Conservation (phyloP, 2,888 invertebrate genomes). For the Phortica okadai region DNA sequence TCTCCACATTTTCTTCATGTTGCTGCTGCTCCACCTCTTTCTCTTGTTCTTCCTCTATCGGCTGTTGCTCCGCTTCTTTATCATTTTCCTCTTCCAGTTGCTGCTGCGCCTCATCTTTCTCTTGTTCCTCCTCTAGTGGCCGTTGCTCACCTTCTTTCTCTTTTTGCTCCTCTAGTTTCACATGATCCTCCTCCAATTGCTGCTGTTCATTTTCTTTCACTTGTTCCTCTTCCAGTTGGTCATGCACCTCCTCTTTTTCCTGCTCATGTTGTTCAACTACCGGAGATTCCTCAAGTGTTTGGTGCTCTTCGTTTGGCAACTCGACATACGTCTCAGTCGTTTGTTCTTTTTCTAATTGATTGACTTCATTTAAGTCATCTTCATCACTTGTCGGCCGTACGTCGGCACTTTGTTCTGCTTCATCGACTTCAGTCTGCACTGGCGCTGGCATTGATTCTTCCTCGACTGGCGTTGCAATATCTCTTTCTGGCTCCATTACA, state of each 20-base stretch:
- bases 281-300: background rate
- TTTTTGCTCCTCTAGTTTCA: conserved; percentile 7
- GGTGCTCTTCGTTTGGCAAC: background rate
- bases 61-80: background rate
- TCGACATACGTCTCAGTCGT: conserved; percentile 9
- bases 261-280: background rate
- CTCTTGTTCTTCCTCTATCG: background rate
- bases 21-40: conserved; percentile 25
- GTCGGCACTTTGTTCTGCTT: conserved; percentile 64
- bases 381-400: conserved; percentile 64
- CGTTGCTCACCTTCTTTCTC: background rate
- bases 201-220: conserved; percentile 35
- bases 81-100: conserved; percentile 37
- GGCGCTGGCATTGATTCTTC: conserved; percentile 26
- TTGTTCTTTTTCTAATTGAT: conserved; percentile 62
- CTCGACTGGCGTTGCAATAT: conserved; percentile 19
- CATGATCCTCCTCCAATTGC: conserved; percentile 32
- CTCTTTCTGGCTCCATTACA: background rate
- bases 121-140: background rate
- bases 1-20: conserved; percentile 35
- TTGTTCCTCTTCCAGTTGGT: conserved; percentile 22
- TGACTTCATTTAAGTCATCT: conserved; percentile 67
- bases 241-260: conserved; percentile 15
- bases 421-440: conserved; percentile 45
- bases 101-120: conserved; percentile 15